Percentiles rank a stretch among this genome's conserved stretches.
Evolutionary conservation across 37 sponge, comb jelly and placozoan genomes (phyloP).

Genomic region (Agelas oroides): DNA sequence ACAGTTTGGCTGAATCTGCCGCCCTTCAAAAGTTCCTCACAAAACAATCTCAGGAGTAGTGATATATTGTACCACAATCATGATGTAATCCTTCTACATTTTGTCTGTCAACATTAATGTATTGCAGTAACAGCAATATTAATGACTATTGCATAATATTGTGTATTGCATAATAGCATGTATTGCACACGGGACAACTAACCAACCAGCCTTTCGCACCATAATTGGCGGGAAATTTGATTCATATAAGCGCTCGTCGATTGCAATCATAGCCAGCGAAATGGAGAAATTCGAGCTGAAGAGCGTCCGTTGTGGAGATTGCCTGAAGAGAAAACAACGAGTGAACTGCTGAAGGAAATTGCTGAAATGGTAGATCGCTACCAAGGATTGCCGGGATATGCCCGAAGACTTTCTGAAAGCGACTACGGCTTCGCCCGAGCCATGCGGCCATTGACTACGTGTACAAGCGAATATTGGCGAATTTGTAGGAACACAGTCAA

Average conservation of each 20-base stretch:
- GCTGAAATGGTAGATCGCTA: not conserved
- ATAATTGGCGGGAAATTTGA: too few species aligned
- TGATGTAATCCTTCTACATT: not conserved
- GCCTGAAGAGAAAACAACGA: too few species aligned
- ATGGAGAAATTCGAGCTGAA: too few species aligned
- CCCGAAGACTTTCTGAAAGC: conserved; percentile 8
- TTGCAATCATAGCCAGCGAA: too few species aligned
- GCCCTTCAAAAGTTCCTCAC: conserved; percentile 10
- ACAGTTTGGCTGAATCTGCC: not conserved
- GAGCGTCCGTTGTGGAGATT: too few species aligned
- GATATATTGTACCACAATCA: not conserved
- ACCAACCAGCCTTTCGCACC: too few species aligned
- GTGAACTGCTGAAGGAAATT: conserved; percentile 11
- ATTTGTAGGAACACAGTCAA: conserved; percentile 33
- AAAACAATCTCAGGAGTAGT: conserved; percentile 28
- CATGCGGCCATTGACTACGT: conserved; percentile 56
- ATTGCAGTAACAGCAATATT: too few species aligned
- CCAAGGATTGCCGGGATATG: not conserved
- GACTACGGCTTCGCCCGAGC: conserved; percentile 32
- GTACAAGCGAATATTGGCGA: conserved; percentile 52
- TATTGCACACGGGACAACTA: too few species aligned
- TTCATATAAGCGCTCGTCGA: too few species aligned
- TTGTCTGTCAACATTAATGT: too few species aligned
- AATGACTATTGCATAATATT: too few species aligned
- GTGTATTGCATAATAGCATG: too few species aligned